phyloP scores from a whole-genome alignment of 2,113 vertebrate species.

The Mobula hypostoma region DNA sequence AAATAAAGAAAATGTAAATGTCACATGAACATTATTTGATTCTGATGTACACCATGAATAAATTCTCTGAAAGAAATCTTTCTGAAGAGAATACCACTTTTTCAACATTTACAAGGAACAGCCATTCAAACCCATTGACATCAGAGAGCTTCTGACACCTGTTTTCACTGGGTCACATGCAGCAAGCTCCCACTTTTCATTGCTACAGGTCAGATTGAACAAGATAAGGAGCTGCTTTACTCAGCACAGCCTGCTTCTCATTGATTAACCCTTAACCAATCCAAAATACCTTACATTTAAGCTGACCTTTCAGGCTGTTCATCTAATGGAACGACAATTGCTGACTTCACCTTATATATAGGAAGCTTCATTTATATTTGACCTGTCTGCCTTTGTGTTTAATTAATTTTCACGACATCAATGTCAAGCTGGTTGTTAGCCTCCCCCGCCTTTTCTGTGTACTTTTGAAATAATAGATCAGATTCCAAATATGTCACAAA shows the following conservation, averaged over 20 bases:
- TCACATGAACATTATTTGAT: slow-evolving; percentile 64
- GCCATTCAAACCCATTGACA: slow-evolving; percentile 53
- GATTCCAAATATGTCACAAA: not conserved
- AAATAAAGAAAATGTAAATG: slow-evolving; percentile 72
- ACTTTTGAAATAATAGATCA: not conserved
- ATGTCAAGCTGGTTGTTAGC: slow-evolving; percentile 29
- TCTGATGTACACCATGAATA: slow-evolving; percentile 59
- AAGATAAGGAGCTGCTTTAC: slow-evolving; percentile 62
- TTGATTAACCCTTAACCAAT: slow-evolving; percentile 71
- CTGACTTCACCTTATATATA: slow-evolving; percentile 52
- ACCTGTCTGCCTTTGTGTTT: slow-evolving; percentile 41
- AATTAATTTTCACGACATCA: slow-evolving; percentile 37
- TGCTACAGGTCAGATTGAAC: slow-evolving; percentile 61
- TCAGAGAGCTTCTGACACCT: slow-evolving; percentile 46
- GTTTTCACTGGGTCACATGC: slow-evolving; percentile 47
- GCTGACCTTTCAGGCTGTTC: slow-evolving; percentile 58
- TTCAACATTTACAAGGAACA: slow-evolving; percentile 42
- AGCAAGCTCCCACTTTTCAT: slow-evolving; percentile 43
- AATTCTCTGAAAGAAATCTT: slow-evolving; percentile 55
- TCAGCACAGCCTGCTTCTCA: slow-evolving; percentile 57
- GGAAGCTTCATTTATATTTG: slow-evolving; percentile 50
- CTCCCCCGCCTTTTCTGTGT: not conserved
- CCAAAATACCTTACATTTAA: slow-evolving; percentile 52
- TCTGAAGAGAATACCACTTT: slow-evolving; percentile 52
- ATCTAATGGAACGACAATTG: slow-evolving; percentile 56